phyloP scores from a whole-genome alignment of 2,797 vertebrate species.

The Argyrosomus regius region DNA sequence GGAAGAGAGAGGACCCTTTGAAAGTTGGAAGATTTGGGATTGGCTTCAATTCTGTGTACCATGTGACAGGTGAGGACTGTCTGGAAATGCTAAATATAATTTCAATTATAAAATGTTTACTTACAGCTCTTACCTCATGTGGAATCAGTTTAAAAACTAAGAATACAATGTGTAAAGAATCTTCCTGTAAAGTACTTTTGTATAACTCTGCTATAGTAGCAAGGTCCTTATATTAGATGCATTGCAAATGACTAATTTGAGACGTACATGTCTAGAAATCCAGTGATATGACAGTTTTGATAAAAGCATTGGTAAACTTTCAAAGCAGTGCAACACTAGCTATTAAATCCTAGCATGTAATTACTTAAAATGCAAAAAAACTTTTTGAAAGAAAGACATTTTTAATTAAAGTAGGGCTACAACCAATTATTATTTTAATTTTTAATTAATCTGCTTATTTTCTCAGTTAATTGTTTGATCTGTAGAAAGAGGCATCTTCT shows the following conservation, averaged over 20 bases:
- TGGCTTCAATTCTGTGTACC: constrained; percentile 99
- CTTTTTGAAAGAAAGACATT: neutral
- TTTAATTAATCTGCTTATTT: no score
- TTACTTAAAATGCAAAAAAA: neutral
- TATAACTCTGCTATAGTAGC: neutral
- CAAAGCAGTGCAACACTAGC: neutral
- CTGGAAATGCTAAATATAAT: neutral
- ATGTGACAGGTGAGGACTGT: constrained; percentile 93
- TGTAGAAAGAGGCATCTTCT: no score
- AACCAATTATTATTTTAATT: neutral
- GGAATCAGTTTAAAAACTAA: constrained; percentile 3
- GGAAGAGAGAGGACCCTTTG: constrained; percentile 97
- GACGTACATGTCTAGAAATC: neutral
- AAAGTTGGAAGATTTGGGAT: constrained; percentile 99
- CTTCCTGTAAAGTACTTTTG: neutral
- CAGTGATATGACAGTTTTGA: neutral
- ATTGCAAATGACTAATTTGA: neutral
- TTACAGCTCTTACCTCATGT: neutral
- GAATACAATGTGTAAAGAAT: neutral
- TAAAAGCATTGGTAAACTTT: neutral
- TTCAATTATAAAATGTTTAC: neutral
- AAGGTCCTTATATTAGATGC: neutral
- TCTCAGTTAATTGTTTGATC: no score
- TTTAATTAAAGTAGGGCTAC: neutral
- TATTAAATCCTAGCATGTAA: neutral